Evolutionary conservation across 2,113 vertebrate species (phyloP).

Genomic region (Notiomystis cincta): DNA sequence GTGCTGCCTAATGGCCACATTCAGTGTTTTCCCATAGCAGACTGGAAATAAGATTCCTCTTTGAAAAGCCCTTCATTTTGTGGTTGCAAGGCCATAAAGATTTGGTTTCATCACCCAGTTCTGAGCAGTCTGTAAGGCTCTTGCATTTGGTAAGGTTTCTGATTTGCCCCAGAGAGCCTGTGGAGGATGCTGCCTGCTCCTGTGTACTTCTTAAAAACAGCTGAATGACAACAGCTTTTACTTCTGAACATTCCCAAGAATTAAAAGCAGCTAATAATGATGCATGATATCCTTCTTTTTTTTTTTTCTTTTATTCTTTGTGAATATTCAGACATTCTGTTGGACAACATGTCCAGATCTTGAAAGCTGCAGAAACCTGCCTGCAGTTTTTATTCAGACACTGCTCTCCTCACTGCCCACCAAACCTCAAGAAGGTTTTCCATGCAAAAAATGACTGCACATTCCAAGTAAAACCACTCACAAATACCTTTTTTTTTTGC

Average conservation of each 20-base stretch:
- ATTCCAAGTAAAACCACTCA: not conserved
- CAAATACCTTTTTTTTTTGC: not conserved
- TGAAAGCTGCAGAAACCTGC: not conserved
- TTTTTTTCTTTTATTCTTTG: not conserved
- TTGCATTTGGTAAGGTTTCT: not conserved
- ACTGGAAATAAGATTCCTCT: not conserved
- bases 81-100: not conserved
- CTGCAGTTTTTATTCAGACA: not conserved
- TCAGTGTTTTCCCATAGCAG: not conserved
- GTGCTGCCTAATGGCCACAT: not conserved
- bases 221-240: not conserved
- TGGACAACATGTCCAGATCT: not conserved
- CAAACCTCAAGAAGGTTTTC: not conserved
- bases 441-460: not conserved
- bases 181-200: not conserved
- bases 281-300: no score
- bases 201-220: not conserved
- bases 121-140: not conserved
- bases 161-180: not conserved
- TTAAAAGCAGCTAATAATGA: not conserved
- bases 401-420: not conserved
- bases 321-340: not conserved
- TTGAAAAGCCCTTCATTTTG: slow-evolving; percentile 1
- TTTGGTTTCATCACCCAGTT: not conserved
- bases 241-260: not conserved